Percentiles rank a stretch among this genome's conserved stretches.
These are phyloP conservation scores for Macrobrachium nipponense DNA, from an alignment of 1,140 invertebrate species.

Conservation along the genomic window DNA sequence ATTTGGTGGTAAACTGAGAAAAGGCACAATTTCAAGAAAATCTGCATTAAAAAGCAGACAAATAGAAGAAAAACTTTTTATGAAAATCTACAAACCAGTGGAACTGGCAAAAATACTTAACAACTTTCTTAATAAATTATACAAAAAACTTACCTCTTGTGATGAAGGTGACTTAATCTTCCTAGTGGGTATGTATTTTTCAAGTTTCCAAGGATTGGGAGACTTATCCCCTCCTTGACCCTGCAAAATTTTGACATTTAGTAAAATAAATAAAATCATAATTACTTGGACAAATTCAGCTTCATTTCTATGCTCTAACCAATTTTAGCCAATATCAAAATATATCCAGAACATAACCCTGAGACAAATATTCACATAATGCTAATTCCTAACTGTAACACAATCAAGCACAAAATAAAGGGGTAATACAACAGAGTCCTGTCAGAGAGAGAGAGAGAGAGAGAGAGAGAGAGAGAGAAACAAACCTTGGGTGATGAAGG, in stretches of 20 bases:
- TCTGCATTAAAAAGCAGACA: too few species aligned
- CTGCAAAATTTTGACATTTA: not conserved
- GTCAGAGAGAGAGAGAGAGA: not conserved
- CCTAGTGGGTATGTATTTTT: conserved; percentile 29
- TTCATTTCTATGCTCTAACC: too few species aligned
- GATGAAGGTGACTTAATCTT: conserved; percentile 41
- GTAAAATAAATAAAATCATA: not conserved
- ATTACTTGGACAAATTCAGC: too few species aligned
- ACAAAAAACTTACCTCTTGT: conserved; percentile 20
- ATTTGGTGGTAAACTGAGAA: too few species aligned
- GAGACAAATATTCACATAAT: too few species aligned
- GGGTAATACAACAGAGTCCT: not conserved
- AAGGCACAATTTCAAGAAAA: too few species aligned
- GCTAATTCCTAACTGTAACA: not conserved
- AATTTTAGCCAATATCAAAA: too few species aligned
- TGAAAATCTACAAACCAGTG: not conserved
- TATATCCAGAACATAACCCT: too few species aligned
- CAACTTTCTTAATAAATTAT: not conserved
- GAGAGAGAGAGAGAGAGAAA: not conserved
- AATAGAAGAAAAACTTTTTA: not conserved
- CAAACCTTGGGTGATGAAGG: conserved; percentile 23
- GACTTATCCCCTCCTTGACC: conserved; percentile 23
- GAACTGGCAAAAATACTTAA: not conserved
- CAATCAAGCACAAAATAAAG: too few species aligned
- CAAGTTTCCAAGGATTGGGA: conserved; percentile 35